Evolutionary conservation across 2,888 invertebrate genomes (phyloP), one percentile per base, ranked within the genome.

Genomic region (Minunthozetes semirufus): DNA sequence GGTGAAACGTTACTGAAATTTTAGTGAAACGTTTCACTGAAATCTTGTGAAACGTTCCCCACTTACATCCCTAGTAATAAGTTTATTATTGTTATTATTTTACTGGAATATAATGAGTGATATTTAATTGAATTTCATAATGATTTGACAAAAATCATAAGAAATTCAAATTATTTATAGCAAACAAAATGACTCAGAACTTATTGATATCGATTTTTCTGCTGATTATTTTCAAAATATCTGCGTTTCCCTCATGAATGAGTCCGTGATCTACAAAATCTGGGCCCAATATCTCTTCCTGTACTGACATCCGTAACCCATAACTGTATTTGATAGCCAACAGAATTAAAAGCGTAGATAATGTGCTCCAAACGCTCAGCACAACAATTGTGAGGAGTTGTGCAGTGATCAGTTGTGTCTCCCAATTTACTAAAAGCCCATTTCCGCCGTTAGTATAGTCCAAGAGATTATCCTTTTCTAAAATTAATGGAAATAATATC

Each of bases 221-320:
- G n/a, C 22, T 5, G 1, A 73, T 63, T 6, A 73, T 38, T 48
- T 63, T 50, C 74, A 73, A 68, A 38, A 73, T 48, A 29, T 63
- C 42, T 27, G 38, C 29, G 22, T 79, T 78, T 4, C 77, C 78
- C 17, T 79, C 79, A 81, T 93, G 92, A 68, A 89, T 86, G 63
- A 94, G 89, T 78, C 88, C 87, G 82, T 95, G 94, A 81, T 95
- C 94, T 2, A 90, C 89, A 46, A 93, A 85, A 84, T 95, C 94
- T 0, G 94, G 94, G 0, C 94, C 95, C 17, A 94, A 84, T 63
- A 93, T 84, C 83, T 95, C 95, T 72, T 92, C 91, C 80, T 91
- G 89, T 0, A 89, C 87, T 75, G 89, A 88, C 93, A 94, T 92
- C 17, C 95, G 87, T 1, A 82, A 71, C 0, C 81, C 81, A 48